Conservation (phyloP, 2,113 vertebrate genomes). For the Bufo gargarizans region DNA sequence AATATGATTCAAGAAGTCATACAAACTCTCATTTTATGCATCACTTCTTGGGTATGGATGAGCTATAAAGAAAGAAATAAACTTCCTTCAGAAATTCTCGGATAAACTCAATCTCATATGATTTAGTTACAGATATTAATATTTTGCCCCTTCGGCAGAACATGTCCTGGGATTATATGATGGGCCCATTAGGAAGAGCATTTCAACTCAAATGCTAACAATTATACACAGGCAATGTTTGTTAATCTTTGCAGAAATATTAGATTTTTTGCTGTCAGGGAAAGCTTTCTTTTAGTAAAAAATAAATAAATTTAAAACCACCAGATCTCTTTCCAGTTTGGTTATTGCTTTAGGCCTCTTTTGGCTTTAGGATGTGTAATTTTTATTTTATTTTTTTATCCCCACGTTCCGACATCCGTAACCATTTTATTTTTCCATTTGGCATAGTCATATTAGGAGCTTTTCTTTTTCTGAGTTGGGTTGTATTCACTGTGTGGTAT, state of each 20-base stretch:
- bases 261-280: not conserved
- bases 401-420: no score
- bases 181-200: not conserved
- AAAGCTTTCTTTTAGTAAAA: not conserved
- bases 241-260: not conserved
- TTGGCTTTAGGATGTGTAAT: no score
- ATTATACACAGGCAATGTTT: not conserved
- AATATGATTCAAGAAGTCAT: not conserved
- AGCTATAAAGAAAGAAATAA: not conserved
- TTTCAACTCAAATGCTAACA: not conserved
- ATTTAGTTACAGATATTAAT: conserved; percentile 17
- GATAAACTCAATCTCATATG: not conserved
- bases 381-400: no score
- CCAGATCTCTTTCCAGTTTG: not conserved
- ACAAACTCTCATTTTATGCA: not conserved
- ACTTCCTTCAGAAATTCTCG: not conserved
- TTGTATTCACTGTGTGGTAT: no score
- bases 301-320: not conserved
- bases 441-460: no score
- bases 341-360: not conserved
- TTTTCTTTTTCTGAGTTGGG: no score
- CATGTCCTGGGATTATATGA: not conserved
- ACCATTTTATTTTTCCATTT: no score
- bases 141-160: conserved; percentile 23
- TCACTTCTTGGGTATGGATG: not conserved